Conservation (phyloP, 2,113 vertebrate genomes). For the Neodon shergylaensis region DNA sequence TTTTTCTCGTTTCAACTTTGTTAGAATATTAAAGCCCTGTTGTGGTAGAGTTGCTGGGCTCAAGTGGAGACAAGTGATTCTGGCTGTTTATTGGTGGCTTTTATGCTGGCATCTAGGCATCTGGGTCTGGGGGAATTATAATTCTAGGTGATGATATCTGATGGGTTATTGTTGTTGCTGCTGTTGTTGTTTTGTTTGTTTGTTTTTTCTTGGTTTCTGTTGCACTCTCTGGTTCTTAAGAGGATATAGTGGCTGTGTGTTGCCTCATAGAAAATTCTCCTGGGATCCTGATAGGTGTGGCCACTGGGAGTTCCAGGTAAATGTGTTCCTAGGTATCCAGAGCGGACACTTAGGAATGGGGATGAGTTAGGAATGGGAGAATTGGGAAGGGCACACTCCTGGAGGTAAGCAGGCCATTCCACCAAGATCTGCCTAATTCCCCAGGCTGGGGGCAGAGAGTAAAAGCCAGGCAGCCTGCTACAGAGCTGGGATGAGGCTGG, state of each 20-base stretch:
- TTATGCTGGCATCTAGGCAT: not conserved
- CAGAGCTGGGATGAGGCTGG: not conserved
- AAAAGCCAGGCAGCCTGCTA: not conserved
- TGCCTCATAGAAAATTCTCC: not conserved
- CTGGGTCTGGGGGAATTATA: too few relatives aligned
- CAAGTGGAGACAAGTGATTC: not conserved
- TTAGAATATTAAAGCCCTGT: not conserved
- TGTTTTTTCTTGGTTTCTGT: not conserved
- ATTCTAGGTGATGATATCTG: not conserved
- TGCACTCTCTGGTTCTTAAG: not conserved
- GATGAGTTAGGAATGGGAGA: not conserved
- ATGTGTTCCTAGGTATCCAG: not conserved
- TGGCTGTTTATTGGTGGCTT: not conserved
- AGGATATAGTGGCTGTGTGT: not conserved
- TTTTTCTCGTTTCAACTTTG: not conserved
- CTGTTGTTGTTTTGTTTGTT: not conserved
- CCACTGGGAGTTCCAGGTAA: not conserved
- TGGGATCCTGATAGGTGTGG: not conserved
- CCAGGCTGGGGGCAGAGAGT: not conserved
- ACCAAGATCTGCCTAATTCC: not conserved
- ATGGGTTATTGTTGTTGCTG: not conserved
- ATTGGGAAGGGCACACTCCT: not conserved
- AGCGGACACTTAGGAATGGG: not conserved
- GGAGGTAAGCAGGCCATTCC: not conserved
- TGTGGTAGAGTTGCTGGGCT: not conserved